Evolutionary conservation across 1,140 invertebrate species (phyloP).

Genomic region (Calosoma granatense): DNA sequence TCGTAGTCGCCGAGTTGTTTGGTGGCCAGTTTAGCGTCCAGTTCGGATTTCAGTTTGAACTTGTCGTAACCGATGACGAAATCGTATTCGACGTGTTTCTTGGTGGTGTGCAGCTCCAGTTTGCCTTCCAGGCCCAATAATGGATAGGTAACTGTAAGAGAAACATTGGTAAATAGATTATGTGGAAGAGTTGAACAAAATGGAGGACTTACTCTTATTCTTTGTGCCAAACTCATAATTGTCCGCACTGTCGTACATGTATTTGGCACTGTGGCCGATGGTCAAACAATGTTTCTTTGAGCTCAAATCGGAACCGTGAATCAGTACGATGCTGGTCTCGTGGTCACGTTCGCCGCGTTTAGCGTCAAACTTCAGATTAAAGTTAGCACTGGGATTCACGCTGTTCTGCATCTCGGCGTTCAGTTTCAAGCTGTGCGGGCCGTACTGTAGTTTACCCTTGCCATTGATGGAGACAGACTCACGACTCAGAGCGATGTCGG

Average conservation of each 20-base stretch:
- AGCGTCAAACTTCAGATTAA: slow-evolving; percentile 41
- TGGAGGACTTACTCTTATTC: slow-evolving; percentile 21
- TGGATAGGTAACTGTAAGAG: slow-evolving; percentile 40
- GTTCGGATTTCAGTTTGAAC: slow-evolving; percentile 43
- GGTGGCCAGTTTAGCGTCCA: slow-evolving; percentile 41
- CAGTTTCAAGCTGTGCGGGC: slow-evolving; percentile 31
- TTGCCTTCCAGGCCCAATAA: slow-evolving; percentile 37
- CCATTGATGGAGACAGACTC: slow-evolving; percentile 37
- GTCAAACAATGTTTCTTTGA: slow-evolving; percentile 43
- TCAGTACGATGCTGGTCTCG: slow-evolving; percentile 41
- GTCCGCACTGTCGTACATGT: slow-evolving; percentile 17
- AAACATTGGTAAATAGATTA: slow-evolving; percentile 13
- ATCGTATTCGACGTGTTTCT: slow-evolving; percentile 41
- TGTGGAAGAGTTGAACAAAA: slow-evolving; percentile 11
- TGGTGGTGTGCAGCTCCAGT: slow-evolving; percentile 39
- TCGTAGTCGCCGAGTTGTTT: slow-evolving; percentile 47
- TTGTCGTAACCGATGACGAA: slow-evolving; percentile 40
- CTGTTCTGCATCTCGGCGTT: slow-evolving; percentile 40
- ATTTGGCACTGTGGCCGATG: slow-evolving; percentile 18
- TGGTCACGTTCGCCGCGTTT: slow-evolving; percentile 23
- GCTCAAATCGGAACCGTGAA: slow-evolving; percentile 50
- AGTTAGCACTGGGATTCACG: slow-evolving; percentile 46
- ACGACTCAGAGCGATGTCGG: slow-evolving; percentile 43
- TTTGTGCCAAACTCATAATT: slow-evolving; percentile 25
- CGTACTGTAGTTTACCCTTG: slow-evolving; percentile 26